Percentiles rank a stretch among this genome's conserved stretches.
phyloP scores from a whole-genome alignment of 2,797 vertebrate genomes.

The Macropodus opercularis region DNA sequence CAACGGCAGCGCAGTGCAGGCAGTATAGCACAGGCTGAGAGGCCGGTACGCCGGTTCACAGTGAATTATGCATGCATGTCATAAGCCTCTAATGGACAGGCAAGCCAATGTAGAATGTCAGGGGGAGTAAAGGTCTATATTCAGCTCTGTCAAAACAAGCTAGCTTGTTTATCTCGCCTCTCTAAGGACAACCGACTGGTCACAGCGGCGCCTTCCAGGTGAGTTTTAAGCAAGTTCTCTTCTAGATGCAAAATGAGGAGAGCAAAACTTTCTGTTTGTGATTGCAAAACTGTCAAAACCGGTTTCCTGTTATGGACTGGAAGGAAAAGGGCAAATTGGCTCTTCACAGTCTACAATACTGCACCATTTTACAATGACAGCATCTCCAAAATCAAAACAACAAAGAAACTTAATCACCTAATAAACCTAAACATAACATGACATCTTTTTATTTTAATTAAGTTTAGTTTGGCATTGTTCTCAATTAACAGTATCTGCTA shows the following conservation, averaged over 20 bases:
- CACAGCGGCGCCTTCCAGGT: conserved; percentile 63
- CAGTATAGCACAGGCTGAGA: conserved; percentile 44
- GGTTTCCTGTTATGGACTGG: conserved; percentile 46
- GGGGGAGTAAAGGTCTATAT: conserved; percentile 70
- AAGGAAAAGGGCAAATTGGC: conserved; percentile 55
- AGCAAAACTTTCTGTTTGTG: conserved; percentile 59
- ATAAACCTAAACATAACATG: too few species aligned
- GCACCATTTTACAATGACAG: too few species aligned
- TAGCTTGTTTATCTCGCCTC: conserved; percentile 66
- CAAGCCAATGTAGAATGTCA: conserved; percentile 69
- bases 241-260: conserved; percentile 41
- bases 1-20: conserved; percentile 28
- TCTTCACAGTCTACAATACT: conserved; percentile 14
- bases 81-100: conserved; percentile 74
- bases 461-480: too few species aligned
- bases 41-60: conserved; percentile 40
- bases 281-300: conserved; percentile 55
- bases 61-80: conserved; percentile 77
- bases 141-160: conserved; percentile 75
- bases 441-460: too few species aligned
- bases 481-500: too few species aligned
- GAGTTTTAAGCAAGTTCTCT: conserved; percentile 55
- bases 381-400: too few species aligned
- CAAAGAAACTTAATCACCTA: too few species aligned
- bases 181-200: conserved; percentile 51